phyloP scores from a whole-genome alignment of 2,113 vertebrate species.

The Nesospiza acunhae region DNA sequence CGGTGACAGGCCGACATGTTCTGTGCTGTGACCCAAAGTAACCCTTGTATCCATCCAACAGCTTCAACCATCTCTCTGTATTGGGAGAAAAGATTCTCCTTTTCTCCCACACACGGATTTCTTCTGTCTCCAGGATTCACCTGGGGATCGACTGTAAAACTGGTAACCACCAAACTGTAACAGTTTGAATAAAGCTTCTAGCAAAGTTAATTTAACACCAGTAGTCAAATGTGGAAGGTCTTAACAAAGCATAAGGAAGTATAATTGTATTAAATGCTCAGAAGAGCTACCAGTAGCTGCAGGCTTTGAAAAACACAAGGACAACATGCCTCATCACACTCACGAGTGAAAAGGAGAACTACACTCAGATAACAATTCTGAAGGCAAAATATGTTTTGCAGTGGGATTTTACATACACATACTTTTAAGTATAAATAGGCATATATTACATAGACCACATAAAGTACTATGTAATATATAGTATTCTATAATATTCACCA shows the following conservation, averaged over 20 bases:
- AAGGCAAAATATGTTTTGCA: not conserved
- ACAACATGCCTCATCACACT: fast-evolving
- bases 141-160: not conserved
- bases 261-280: not conserved
- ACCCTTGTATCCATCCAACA: not conserved
- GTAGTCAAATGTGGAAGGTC: not conserved
- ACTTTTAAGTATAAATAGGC: not conserved
- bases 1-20: not conserved
- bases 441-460: not conserved
- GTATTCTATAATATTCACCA: not conserved
- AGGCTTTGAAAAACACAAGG: not conserved
- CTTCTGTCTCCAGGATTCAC: not conserved
- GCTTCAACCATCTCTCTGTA: not conserved
- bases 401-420: not conserved
- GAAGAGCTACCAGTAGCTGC: no score
- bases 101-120: not conserved
- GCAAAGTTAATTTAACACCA: not conserved
- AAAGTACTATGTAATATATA: not conserved
- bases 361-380: not conserved
- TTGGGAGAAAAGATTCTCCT: not conserved
- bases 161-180: fast-evolving
- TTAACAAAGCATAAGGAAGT: not conserved
- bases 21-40: not conserved
- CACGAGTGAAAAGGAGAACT: not conserved
- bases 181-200: not conserved